Evolutionary conservation across 1,140 invertebrate genomes (phyloP).

Genomic region (Diabrotica undecimpunctata): DNA sequence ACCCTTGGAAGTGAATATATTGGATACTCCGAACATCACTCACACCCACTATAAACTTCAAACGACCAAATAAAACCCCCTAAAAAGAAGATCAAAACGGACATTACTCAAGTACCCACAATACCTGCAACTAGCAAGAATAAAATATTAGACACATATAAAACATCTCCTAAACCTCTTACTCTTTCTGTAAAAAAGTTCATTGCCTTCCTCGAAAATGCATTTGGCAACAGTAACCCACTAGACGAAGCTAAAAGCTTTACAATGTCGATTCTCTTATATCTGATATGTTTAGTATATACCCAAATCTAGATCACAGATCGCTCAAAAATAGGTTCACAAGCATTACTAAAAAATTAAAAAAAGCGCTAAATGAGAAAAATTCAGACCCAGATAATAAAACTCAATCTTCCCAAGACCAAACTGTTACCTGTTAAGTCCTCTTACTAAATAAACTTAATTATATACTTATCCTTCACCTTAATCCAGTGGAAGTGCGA

Average conservation of each 20-base stretch:
- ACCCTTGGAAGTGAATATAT: too few species aligned
- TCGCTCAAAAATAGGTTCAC: not conserved
- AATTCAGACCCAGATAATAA: not conserved
- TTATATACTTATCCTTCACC: not conserved
- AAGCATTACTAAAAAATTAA: not conserved
- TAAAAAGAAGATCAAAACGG: too few species aligned
- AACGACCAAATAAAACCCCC: too few species aligned
- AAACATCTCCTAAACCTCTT: not conserved
- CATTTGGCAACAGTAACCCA: not conserved
- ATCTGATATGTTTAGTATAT: not conserved
- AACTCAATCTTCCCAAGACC: not conserved
- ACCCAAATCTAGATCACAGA: not conserved
- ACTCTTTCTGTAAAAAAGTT: not conserved
- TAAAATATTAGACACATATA: not conserved
- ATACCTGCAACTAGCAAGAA: not conserved
- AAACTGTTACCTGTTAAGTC: too few species aligned
- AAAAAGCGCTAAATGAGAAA: not conserved
- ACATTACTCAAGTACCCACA: too few species aligned
- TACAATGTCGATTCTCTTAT: too few species aligned
- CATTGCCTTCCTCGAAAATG: not conserved
- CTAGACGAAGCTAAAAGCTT: not conserved
- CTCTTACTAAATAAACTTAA: too few species aligned
- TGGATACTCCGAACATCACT: too few species aligned
- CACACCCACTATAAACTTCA: too few species aligned
- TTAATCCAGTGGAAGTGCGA: not conserved